Evolutionary conservation across 2,113 vertebrate genomes (phyloP), one percentile per base, ranked within the genome.

Genomic region (Otolemur garnettii): DNA sequence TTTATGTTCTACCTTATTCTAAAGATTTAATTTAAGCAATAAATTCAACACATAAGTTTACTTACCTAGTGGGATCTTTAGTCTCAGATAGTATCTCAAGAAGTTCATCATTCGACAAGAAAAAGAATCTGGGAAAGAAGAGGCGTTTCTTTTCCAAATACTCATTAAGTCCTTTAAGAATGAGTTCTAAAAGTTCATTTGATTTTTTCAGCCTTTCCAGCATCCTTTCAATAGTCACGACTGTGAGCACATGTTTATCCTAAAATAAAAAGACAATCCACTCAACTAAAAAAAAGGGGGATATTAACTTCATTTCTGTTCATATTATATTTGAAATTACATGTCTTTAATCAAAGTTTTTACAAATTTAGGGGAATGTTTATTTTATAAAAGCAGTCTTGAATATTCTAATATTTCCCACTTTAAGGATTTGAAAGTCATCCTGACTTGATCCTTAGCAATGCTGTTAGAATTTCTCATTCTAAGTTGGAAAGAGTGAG

Each of bases 11-110:
- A 5, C 62, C 74, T 78, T 96, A 60, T 77, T 87, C n/a, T 79
- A 91, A 86, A 86, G 74, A 81, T 53, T 66, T 83, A 74, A 81
- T 28, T 50, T 69, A 91, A 92, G 38, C 42, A 59, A 75, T 80
- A 19, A 50, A 35, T 62, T 35, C 17, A 84, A 15, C 26, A 64
- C 11, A 19, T 19, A 42, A 45, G 2, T 26, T 26, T 13, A 60
- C 77, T 90, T 98, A 99, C 99, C 99, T 98, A 77, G 99, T 99
- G 35, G 99, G 99, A 97, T 99, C 99, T 98, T 99, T 99, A 82
- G 99, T 99, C 96, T 99, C 99, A 15, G 99, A 99, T 3, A 99
- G 98, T 95, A 99, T 99, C 98, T 99, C 99, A 92, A 99, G 99
- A 71, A 99, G 98, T 97, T 99, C 99, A 83, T 99, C 99, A 21